Evolutionary conservation across 2,113 vertebrate genomes (phyloP).

Genomic region (Taxidea taxus): DNA sequence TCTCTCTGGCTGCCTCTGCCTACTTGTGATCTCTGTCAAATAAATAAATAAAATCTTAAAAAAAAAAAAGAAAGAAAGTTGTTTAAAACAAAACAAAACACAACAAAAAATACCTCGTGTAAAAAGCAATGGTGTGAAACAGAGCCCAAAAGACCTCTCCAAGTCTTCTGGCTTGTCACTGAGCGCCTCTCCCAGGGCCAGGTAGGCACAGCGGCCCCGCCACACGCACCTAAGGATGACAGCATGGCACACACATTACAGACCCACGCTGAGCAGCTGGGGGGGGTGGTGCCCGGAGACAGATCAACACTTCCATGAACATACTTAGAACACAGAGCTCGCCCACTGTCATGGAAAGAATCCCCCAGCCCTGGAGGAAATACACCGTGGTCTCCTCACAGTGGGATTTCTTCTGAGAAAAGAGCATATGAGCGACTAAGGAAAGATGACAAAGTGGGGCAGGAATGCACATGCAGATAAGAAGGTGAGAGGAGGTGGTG

Average conservation of each 20-base stretch:
- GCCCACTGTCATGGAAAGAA: not conserved
- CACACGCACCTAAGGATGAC: not conserved
- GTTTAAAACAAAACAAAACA: too few relatives aligned
- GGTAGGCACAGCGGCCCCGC: not conserved
- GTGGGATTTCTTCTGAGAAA: not conserved
- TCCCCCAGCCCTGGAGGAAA: not conserved
- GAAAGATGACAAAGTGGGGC: not conserved
- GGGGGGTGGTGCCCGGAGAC: not conserved
- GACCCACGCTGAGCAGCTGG: not conserved
- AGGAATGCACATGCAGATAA: accelerated
- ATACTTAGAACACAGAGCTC: not conserved
- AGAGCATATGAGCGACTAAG: not conserved
- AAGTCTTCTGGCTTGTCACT: not conserved
- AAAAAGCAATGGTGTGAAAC: not conserved
- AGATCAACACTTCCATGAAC: not conserved
- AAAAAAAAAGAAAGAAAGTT: not conserved
- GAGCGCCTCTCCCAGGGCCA: not conserved
- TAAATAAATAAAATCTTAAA: too few relatives aligned
- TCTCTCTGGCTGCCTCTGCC: too few relatives aligned
- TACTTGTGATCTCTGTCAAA: too few relatives aligned
- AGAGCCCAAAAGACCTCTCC: not conserved
- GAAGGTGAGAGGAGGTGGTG: too few relatives aligned
- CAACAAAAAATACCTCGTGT: not conserved
- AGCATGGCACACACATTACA: too few relatives aligned
- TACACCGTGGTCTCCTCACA: accelerated